Percentiles rank a stretch among this genome's conserved stretches.
These are phyloP conservation scores for Pectinophora gossypiella DNA, from an alignment of 1,140 invertebrate species.

Conservation along the genomic window DNA sequence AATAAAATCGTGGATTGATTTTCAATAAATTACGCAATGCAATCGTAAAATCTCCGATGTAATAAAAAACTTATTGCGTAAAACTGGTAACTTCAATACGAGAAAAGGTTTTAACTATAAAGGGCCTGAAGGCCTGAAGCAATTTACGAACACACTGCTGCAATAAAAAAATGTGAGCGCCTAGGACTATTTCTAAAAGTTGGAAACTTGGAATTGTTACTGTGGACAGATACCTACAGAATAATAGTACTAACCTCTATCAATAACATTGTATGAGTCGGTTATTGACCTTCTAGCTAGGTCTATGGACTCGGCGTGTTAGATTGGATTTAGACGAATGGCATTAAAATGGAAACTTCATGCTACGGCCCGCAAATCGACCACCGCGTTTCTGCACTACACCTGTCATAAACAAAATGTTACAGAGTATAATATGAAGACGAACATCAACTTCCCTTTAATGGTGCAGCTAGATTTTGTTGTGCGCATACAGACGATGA, in stretches of 20 bases:
- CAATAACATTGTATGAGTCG: background rate
- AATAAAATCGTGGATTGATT: no score
- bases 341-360: background rate
- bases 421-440: no score
- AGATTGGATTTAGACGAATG: background rate
- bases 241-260: background rate
- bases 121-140: background rate
- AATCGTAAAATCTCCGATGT: background rate
- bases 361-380: no score
- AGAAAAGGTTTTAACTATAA: background rate
- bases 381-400: no score
- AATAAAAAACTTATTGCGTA: conserved; percentile 6
- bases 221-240: background rate
- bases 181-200: background rate
- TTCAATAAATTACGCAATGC: background rate
- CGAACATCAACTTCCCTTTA: no score
- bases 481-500: no score
- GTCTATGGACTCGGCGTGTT: background rate
- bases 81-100: conserved; percentile 1
- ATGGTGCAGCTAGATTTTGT: no score
- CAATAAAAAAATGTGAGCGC: background rate
- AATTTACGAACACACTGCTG: background rate
- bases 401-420: no score
- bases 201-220: background rate
- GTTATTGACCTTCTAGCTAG: background rate